Percentiles rank a stretch among this genome's conserved stretches.
These are phyloP conservation scores for Pongo abelii DNA, from an alignment of 2,113 vertebrate genomes.

Conservation along the genomic window DNA sequence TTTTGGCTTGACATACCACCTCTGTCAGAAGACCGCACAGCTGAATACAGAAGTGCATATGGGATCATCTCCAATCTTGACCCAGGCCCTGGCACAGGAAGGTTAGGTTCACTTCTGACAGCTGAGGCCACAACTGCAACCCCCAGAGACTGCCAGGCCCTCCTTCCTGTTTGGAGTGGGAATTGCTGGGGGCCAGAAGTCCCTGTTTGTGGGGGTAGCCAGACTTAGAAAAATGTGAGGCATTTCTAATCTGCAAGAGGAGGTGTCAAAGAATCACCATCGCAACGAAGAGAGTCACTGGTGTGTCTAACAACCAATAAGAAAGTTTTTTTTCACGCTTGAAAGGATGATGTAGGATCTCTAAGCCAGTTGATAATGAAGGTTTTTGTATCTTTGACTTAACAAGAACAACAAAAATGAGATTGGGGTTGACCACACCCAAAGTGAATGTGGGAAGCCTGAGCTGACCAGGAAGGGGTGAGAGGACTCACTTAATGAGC, in stretches of 20 bases:
- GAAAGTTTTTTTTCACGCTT: not conserved
- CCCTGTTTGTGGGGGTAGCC: not conserved
- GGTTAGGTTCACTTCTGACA: not conserved
- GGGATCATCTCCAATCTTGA: not conserved
- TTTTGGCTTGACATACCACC: fast-evolving
- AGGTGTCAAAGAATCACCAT: not conserved
- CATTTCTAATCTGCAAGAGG: not conserved
- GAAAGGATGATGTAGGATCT: not conserved
- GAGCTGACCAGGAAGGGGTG: not conserved
- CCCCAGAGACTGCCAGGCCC: too few relatives aligned
- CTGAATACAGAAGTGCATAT: fast-evolving
- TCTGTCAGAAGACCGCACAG: not conserved
- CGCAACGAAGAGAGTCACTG: not conserved
- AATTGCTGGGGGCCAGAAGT: not conserved
- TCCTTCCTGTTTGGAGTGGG: not conserved
- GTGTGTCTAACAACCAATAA: not conserved
- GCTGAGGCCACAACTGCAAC: not conserved
- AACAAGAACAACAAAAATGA: not conserved
- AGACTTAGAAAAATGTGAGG: not conserved
- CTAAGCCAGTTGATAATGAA: not conserved
- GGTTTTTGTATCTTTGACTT: not conserved
- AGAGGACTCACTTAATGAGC: fast-evolving
- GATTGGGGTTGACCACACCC: not conserved
- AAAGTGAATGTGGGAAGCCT: not conserved
- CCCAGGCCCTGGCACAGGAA: not conserved